These are phyloP conservation scores for Ormyrus rosae DNA, from an alignment of 2,888 invertebrate species.

Conservation along the genomic window DNA sequence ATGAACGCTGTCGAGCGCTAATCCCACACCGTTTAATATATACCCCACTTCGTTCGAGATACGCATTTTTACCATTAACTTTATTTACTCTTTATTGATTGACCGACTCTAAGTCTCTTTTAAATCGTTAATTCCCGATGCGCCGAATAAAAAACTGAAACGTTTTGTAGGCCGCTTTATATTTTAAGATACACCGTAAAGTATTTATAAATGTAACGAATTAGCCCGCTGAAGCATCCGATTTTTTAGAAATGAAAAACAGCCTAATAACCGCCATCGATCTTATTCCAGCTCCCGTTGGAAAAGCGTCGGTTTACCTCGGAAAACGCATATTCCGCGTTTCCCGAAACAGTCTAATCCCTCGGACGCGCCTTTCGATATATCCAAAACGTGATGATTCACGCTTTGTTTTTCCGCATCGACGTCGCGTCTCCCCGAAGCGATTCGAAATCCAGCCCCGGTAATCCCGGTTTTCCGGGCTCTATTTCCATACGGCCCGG, in stretches of 20 bases:
- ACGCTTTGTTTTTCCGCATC: conserved; percentile 40
- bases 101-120: too few relatives aligned
- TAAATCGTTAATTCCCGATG: too few relatives aligned
- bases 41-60: neutral
- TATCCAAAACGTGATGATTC: conserved; percentile 37
- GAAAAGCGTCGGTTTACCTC: neutral
- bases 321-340: conserved; percentile 6
- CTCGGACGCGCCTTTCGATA: neutral
- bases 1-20: neutral
- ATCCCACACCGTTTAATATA: neutral
- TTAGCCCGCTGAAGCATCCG: too few relatives aligned
- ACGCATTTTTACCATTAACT: neutral
- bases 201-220: too few relatives aligned
- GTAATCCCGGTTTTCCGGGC: conserved; percentile 46
- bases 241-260: too few relatives aligned
- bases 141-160: too few relatives aligned
- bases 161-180: too few relatives aligned
- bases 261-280: too few relatives aligned
- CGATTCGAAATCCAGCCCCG: neutral
- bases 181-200: too few relatives aligned
- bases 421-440: neutral
- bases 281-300: too few relatives aligned
- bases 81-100: too few relatives aligned
- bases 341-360: neutral
- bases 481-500: neutral